Conservation (phyloP, 2,113 vertebrate species). For the Bos indicus region DNA sequence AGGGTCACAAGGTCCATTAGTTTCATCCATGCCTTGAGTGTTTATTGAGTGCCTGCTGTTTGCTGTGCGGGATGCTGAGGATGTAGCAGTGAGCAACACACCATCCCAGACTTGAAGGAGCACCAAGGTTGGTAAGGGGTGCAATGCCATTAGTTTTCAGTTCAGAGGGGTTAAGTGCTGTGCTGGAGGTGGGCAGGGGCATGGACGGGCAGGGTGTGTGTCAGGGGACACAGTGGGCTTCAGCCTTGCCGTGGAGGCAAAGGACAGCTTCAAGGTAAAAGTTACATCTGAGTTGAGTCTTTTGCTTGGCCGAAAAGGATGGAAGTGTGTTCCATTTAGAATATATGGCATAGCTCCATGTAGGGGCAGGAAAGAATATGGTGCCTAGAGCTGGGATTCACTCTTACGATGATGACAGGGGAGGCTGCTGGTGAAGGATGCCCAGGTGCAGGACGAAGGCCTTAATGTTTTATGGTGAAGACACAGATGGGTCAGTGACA, state of each 20-base stretch:
- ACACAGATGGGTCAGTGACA: neutral
- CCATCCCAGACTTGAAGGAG: neutral
- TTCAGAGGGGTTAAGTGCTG: neutral
- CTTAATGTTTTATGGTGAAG: neutral
- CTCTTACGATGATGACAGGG: fast-evolving
- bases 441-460: neutral
- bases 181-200: neutral
- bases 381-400: neutral
- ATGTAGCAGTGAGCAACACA: neutral
- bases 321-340: neutral
- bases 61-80: neutral
- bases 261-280: neutral
- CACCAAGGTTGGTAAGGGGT: neutral
- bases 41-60: neutral
- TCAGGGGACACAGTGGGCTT: neutral
- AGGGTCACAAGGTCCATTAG: neutral
- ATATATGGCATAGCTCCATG: fast-evolving
- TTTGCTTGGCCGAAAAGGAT: neutral
- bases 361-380: neutral
- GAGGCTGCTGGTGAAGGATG: neutral
- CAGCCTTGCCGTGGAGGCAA: neutral
- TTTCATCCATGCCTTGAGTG: neutral
- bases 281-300: neutral
- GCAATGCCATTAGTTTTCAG: too few relatives aligned
- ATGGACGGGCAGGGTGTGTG: neutral